These are phyloP conservation scores for Myotis planiceps DNA, from an alignment of 2,797 vertebrate species.

Conservation along the genomic window DNA sequence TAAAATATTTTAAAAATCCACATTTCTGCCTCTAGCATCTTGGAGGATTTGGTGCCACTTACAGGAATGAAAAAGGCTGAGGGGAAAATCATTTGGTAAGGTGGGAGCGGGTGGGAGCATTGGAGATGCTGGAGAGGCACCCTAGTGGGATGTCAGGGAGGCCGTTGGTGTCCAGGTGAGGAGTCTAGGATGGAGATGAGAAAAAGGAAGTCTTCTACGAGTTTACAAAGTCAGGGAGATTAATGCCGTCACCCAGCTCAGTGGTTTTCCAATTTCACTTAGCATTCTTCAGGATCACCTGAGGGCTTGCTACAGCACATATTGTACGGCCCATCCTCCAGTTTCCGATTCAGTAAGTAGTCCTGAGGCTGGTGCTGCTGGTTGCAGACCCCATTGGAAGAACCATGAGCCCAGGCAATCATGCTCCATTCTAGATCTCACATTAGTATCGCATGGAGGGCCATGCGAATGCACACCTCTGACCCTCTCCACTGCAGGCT, in stretches of 20 bases:
- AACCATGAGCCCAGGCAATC: background rate
- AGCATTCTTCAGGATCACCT: background rate
- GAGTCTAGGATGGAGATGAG: background rate
- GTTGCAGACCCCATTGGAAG: background rate
- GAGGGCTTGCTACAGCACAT: background rate
- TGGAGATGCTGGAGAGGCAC: background rate
- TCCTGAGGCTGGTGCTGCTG: too few species aligned
- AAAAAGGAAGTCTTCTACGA: background rate
- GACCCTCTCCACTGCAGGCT: background rate
- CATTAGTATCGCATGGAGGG: background rate
- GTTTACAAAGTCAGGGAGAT: background rate
- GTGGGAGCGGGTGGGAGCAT: background rate
- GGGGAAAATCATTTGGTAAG: background rate
- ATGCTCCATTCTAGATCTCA: background rate
- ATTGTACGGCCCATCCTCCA: background rate
- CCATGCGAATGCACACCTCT: background rate
- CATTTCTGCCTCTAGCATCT: background rate
- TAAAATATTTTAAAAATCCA: background rate
- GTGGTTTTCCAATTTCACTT: background rate
- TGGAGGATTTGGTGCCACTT: background rate
- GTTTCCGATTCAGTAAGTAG: background rate
- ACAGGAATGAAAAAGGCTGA: background rate
- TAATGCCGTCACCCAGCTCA: background rate
- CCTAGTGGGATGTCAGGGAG: background rate
- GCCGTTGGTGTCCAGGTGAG: background rate